These are phyloP conservation scores for Otus sunia DNA, from an alignment of 2,113 vertebrate species.

Conservation along the genomic window DNA sequence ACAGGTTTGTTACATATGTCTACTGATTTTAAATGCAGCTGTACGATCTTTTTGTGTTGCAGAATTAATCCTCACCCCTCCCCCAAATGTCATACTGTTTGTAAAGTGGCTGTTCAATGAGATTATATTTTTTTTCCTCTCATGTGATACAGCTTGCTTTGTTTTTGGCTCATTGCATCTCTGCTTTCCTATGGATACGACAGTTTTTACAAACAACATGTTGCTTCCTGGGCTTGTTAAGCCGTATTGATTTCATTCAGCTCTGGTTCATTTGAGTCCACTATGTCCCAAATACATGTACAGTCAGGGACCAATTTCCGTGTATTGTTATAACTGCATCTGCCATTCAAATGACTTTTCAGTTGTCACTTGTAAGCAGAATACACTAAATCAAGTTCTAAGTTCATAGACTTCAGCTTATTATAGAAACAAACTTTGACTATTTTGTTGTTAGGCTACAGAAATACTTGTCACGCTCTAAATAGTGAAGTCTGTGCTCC, in stretches of 20 bases:
- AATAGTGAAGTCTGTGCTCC: not conserved
- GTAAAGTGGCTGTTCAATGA: not conserved
- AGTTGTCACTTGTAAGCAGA: not conserved
- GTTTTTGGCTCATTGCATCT: not conserved
- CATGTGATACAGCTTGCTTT: not conserved
- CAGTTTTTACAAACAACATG: not conserved
- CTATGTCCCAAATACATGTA: not conserved
- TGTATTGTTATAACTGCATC: not conserved
- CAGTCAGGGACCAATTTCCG: not conserved
- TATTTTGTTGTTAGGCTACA: not conserved
- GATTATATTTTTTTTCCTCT: not conserved
- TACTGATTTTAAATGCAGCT: not conserved
- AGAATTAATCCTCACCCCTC: not conserved
- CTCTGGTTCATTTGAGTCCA: not conserved
- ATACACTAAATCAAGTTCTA: not conserved
- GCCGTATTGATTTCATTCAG: not conserved
- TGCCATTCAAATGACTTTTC: not conserved
- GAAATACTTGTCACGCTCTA: not conserved
- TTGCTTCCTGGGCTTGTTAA: not conserved
- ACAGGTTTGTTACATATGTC: not conserved
- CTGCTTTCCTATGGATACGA: not conserved
- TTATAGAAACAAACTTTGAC: not conserved
- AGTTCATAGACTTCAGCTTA: not conserved
- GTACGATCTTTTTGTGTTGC: not conserved
- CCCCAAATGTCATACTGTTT: not conserved